Percentiles rank a stretch among this genome's conserved stretches.
Evolutionary conservation across 1,140 invertebrate species (phyloP).

Genomic region (Drosophila melanica): DNA sequence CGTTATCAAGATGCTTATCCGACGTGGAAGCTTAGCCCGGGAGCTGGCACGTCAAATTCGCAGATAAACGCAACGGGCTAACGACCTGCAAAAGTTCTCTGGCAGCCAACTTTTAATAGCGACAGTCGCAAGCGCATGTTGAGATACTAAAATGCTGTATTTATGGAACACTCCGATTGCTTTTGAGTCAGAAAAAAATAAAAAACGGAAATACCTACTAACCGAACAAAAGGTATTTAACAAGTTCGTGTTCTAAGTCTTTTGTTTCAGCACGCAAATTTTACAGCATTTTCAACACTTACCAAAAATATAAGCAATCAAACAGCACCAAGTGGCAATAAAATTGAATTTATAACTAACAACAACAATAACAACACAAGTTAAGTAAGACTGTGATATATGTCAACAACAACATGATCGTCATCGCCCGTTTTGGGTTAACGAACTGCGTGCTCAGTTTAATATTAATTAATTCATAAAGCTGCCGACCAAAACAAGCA

Average conservation of each 20-base stretch:
- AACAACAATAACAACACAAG: constrained; percentile 25
- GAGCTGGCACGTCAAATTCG: constrained; percentile 35
- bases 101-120: constrained; percentile 31
- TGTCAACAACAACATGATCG: constrained; percentile 50
- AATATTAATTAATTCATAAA: constrained; percentile 78
- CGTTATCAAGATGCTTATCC: constrained; percentile 43
- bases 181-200: constrained; percentile 34
- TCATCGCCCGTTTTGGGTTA: constrained; percentile 58
- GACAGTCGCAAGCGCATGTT: constrained; percentile 6
- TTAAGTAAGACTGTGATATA: constrained; percentile 26
- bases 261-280: constrained; percentile 53
- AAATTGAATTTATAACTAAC: constrained; percentile 65
- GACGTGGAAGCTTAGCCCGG: constrained; percentile 17
- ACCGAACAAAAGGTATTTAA: background rate
- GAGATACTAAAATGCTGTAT: constrained; percentile 15
- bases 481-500: constrained; percentile 47
- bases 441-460: constrained; percentile 55
- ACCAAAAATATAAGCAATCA: constrained; percentile 45
- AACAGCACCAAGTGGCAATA: constrained; percentile 58
- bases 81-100: constrained; percentile 61
- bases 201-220: background rate
- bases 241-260: constrained; percentile 71
- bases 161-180: constrained; percentile 23
- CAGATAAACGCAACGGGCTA: constrained; percentile 67
- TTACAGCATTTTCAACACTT: constrained; percentile 43